Percentiles rank a stretch among this genome's conserved stretches.
Conservation (phyloP, 2,888 invertebrate genomes). For the Ophion costatus region DNA sequence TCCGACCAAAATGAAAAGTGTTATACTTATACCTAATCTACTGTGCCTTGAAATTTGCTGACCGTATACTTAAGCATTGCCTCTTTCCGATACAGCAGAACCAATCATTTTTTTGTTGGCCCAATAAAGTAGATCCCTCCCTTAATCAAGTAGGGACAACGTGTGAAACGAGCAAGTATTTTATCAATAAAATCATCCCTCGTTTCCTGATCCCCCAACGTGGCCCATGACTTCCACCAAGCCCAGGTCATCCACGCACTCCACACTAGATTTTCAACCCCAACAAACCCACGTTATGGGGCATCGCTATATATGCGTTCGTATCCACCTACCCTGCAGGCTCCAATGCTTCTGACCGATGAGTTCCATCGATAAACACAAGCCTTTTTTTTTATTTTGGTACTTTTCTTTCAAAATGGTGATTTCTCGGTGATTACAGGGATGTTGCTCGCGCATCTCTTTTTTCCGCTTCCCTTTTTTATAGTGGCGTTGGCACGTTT, state of each 20-base stretch:
- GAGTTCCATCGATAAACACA: constrained; percentile 11
- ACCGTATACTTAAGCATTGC: too few species aligned
- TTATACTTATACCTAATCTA: too few species aligned
- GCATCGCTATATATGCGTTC: too few species aligned
- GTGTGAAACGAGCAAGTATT: too few species aligned
- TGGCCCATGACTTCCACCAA: not conserved
- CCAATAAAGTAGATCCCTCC: too few species aligned
- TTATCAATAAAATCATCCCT: too few species aligned
- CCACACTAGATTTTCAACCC: not conserved
- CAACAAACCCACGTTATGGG: not conserved
- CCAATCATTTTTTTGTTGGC: too few species aligned
- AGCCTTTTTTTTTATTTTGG: not conserved
- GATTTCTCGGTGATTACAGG: constrained; percentile 20
- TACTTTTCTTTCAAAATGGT: not conserved
- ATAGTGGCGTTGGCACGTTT: constrained; percentile 51
- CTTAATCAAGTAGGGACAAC: too few species aligned
- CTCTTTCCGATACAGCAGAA: too few species aligned
- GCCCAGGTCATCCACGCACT: not conserved
- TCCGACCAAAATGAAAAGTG: too few species aligned
- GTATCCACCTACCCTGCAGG: not conserved
- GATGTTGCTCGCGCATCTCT: not conserved
- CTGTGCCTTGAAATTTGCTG: too few species aligned
- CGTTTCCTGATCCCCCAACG: too few species aligned
- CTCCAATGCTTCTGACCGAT: not conserved
- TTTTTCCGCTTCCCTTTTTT: constrained; percentile 16